Base-by-base conservation (phyloP, 2,113 vertebrate genomes). In the Emydura subglobosa region DNA sequence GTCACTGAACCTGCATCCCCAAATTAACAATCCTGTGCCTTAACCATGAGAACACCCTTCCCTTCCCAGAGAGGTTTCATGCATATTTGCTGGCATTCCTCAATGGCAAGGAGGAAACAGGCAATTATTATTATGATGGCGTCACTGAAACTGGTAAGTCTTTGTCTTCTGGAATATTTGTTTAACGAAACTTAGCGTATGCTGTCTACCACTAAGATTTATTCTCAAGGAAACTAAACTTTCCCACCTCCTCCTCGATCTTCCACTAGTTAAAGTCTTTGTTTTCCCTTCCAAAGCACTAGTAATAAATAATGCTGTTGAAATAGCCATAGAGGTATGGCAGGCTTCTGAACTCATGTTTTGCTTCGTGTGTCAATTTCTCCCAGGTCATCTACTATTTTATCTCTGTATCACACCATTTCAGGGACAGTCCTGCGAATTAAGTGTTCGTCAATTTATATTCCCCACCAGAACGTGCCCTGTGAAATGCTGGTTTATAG, bases 161-260 rank as follows among this genome's bases (percentile, higher is more conserved):
- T 97, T 96, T 95, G 86, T 96, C 88, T 95, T 95, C 82, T 89
- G 85, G 90, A 86, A 10, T 91, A 82, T 82, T 85, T 55, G 72
- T 95, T 92, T 94, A 86, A 94, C 79, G 27, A 91, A 91, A 87
- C 81, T 78, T 57, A 91, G 90, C 86, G 61, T 91, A 87, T 80
- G 53, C 79, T 93, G 61, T 65, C 94, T 83, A n/a, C 91, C 94
- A 93, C 55, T 92, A 85, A 89, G 51, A 95, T 86, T 85, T 84
- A 95, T 94, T 95, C 86, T 94, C 88, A 95, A 87, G 55, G 78
- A 92, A 24, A 76, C 72, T 82, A 44, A 94, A 78, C 47, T 95
- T 91, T 53, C 82, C 61, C 88, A 80, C 47, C 27, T 55, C 39
- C 90, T 59, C 94, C 85, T 95, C 92, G 95, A 97, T 97, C 95